These are phyloP conservation scores for Lycopodina hypogea DNA, from an alignment of 37 sponge, comb jelly and placozoan species.

Conservation along the genomic window DNA sequence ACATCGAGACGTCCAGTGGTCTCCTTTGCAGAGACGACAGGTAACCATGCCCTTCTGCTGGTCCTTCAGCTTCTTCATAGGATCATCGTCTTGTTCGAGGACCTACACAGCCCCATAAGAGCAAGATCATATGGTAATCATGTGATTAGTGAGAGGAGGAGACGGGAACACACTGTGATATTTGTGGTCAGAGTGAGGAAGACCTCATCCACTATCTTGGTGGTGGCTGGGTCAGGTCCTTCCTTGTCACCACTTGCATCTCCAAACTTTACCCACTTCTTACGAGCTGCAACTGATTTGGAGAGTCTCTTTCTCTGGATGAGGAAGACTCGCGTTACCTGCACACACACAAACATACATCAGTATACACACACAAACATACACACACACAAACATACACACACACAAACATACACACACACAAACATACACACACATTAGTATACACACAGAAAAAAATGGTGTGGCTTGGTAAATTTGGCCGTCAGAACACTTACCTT, in stretches of 20 bases:
- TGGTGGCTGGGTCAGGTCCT: constrained; percentile 77
- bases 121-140: neutral
- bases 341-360: no score
- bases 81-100: constrained; percentile 77
- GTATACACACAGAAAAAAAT: neutral
- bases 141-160: neutral
- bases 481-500: constrained; percentile 39
- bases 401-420: neutral
- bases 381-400: neutral
- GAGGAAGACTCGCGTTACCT: constrained; percentile 63
- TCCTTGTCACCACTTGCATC: constrained; percentile 51
- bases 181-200: constrained; percentile 85
- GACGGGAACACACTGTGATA: constrained; percentile 43
- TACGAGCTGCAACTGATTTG: constrained; percentile 50
- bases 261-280: constrained; percentile 93
- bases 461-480: neutral
- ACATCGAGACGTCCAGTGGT: constrained; percentile 91
- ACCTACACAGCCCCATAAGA: constrained; percentile 34
- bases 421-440: neutral
- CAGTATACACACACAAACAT: no score
- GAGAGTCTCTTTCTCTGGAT: constrained; percentile 66
- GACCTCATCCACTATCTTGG: constrained; percentile 85
- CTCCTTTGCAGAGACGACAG: constrained; percentile 93
- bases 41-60: constrained; percentile 74
- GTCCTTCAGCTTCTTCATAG: constrained; percentile 68